Evolutionary conservation across 2,797 vertebrate species (phyloP).

Genomic region (Jordanella pulchra): DNA sequence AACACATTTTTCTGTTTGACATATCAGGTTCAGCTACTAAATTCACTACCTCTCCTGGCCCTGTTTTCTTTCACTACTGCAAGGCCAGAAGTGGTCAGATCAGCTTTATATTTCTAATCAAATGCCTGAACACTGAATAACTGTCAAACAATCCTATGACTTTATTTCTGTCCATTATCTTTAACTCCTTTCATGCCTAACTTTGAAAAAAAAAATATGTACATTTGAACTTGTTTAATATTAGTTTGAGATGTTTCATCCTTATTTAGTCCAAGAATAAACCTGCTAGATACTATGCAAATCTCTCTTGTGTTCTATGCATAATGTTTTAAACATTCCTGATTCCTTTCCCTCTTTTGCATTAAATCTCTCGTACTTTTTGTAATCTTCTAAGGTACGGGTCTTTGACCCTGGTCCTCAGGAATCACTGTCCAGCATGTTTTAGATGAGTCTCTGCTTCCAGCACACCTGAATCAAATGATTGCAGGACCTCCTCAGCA

Average conservation of each 20-base stretch:
- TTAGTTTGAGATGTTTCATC: neutral
- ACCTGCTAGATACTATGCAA: neutral
- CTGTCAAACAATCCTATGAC: too few species aligned
- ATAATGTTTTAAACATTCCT: neutral
- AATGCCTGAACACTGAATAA: neutral
- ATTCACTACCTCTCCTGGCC: conserved; percentile 41
- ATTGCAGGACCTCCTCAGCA: too few species aligned
- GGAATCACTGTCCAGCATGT: too few species aligned
- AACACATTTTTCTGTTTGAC: conserved; percentile 4
- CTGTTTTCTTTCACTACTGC: neutral
- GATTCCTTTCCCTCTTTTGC: neutral
- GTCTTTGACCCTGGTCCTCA: too few species aligned
- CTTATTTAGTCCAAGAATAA: neutral
- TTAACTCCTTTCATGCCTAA: neutral
- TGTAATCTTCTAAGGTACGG: neutral
- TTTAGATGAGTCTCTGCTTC: too few species aligned
- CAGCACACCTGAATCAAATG: too few species aligned
- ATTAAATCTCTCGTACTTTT: neutral
- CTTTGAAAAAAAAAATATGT: neutral
- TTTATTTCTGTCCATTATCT: neutral
- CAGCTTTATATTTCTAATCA: conserved; percentile 19
- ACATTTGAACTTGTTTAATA: neutral
- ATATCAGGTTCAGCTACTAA: conserved; percentile 40
- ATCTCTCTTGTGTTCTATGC: neutral
- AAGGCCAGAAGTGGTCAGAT: neutral